phyloP scores from a whole-genome alignment of 2,888 invertebrate species.

The Troilus luridus region DNA sequence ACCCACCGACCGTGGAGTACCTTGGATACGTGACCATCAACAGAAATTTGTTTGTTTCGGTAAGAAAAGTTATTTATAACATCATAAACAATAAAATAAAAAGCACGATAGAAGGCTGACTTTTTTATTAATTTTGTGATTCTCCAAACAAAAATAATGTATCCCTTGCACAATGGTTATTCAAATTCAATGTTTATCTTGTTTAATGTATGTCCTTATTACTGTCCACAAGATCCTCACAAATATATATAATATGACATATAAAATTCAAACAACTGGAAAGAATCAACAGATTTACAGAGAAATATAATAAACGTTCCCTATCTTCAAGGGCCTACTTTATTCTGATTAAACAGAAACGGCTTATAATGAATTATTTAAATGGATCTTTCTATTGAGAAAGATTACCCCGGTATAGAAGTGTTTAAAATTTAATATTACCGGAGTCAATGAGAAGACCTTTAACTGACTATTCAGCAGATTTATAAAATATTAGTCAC shows the following conservation, averaged over 20 bases:
- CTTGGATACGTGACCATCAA: not conserved
- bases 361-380: not conserved
- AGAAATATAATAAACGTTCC: not conserved
- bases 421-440: not conserved
- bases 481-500: conserved; percentile 14
- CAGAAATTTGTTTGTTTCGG: conserved; percentile 22
- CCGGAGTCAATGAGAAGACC: not conserved
- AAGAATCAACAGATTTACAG: not conserved
- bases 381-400: not conserved
- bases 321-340: not conserved
- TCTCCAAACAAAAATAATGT: too few relatives aligned
- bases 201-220: too few relatives aligned
- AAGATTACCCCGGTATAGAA: not conserved
- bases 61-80: not conserved
- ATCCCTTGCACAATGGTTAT: too few relatives aligned
- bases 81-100: too few relatives aligned
- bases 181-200: too few relatives aligned
- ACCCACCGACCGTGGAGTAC: not conserved
- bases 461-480: not conserved
- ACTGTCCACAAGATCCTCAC: too few relatives aligned
- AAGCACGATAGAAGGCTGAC: too few relatives aligned
- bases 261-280: not conserved
- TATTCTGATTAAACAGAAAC: not conserved
- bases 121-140: too few relatives aligned
- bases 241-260: not conserved